phyloP scores from a whole-genome alignment of 2,113 vertebrate genomes.

The Entelurus aequoreus region DNA sequence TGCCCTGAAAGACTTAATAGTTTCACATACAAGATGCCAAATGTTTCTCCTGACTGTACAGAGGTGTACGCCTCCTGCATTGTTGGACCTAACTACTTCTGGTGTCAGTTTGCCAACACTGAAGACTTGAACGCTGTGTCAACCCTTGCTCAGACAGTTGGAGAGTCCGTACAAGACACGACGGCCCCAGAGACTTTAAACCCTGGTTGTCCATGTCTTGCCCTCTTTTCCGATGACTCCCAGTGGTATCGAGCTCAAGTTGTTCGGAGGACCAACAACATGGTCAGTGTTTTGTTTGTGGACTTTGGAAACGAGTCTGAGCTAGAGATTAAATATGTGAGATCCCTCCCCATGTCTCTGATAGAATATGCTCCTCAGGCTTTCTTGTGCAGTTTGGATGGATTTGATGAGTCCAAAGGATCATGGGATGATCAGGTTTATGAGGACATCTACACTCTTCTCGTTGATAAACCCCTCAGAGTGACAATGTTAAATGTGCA shows the following conservation, averaged over 20 bases:
- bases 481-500: conserved; percentile 60
- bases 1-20: conserved; percentile 4
- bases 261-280: conserved; percentile 29
- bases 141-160: conserved; percentile 61
- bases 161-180: conserved; percentile 27
- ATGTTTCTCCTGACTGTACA: conserved; percentile 55
- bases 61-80: conserved; percentile 67
- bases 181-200: conserved; percentile 30
- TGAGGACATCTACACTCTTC: conserved; percentile 69
- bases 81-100: conserved; percentile 77
- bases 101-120: conserved; percentile 73
- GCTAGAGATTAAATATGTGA: conserved; percentile 58
- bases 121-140: conserved; percentile 64
- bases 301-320: conserved; percentile 80
- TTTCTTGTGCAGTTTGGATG: conserved; percentile 78
- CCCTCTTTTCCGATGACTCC: conserved; percentile 70
- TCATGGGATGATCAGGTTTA: conserved; percentile 69
- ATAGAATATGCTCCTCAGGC: conserved; percentile 71
- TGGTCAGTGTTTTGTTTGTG: conserved; percentile 66
- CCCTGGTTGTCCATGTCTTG: conserved; percentile 73
- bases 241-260: conserved; percentile 78
- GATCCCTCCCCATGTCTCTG: conserved; percentile 63
- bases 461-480: conserved; percentile 67
- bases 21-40: conserved; percentile 54
- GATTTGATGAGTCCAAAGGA: conserved; percentile 68